Evolutionary conservation across 92 coral and sea anemone species (phyloP).

Genomic region (Actinernus sp.): DNA sequence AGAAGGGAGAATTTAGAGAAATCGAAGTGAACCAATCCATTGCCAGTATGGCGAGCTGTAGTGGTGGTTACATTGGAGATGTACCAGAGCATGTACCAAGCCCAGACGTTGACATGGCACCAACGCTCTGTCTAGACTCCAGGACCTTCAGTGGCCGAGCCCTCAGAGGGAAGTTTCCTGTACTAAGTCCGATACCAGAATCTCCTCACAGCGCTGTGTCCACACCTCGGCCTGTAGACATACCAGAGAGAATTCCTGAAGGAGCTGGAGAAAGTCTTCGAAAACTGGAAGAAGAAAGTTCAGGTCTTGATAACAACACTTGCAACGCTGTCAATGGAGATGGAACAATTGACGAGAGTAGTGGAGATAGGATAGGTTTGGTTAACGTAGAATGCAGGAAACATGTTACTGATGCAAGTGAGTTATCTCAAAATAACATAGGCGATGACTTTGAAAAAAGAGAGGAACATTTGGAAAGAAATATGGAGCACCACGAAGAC

Average conservation of each 20-base stretch:
- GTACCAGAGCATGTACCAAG: conserved; percentile 49
- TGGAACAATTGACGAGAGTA: too few relatives aligned
- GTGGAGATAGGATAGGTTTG: too few relatives aligned
- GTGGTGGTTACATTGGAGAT: not conserved
- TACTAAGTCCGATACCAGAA: conserved; percentile 89
- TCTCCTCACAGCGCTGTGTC: conserved; percentile 43
- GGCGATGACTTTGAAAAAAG: too few relatives aligned
- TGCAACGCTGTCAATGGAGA: too few relatives aligned
- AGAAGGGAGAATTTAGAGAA: conserved; percentile 43
- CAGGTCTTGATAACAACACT: not conserved
- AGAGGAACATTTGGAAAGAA: too few relatives aligned
- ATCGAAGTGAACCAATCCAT: conserved; percentile 78
- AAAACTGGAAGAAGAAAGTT: not conserved
- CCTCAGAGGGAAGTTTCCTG: conserved; percentile 52
- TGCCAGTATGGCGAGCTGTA: conserved; percentile 14
- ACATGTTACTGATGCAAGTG: not conserved
- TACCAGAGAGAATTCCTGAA: too few relatives aligned
- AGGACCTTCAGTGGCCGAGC: conserved; percentile 47
- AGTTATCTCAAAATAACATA: not conserved
- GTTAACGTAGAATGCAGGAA: too few relatives aligned
- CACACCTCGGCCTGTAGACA: conserved; percentile 14
- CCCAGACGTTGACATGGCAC: conserved; percentile 52
- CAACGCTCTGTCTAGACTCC: conserved; percentile 55
- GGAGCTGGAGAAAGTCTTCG: too few relatives aligned
- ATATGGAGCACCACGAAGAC: not conserved